phyloP scores from a whole-genome alignment of 2,113 vertebrate species.

The Lampris incognitus region DNA sequence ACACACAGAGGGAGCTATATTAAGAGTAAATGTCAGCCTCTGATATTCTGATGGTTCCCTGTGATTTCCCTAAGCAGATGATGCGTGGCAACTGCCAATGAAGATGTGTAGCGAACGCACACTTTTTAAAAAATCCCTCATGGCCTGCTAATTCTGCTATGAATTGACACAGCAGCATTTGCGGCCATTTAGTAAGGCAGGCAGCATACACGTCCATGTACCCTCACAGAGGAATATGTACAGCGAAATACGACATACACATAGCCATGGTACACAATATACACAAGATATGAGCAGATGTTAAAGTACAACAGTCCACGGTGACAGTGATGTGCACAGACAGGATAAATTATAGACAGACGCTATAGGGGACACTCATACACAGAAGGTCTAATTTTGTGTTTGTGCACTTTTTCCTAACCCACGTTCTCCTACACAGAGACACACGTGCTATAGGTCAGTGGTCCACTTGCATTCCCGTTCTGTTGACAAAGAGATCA shows the following conservation, averaged over 20 bases:
- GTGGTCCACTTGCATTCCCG: no score
- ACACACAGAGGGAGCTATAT: constrained; percentile 45
- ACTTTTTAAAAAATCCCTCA: constrained; percentile 24
- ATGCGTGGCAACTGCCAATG: constrained; percentile 74
- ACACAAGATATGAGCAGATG: constrained; percentile 3
- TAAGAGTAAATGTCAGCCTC: constrained; percentile 77
- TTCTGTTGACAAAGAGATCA: no score
- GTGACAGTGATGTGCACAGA: not conserved
- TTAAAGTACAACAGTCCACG: not conserved
- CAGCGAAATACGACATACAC: not conserved
- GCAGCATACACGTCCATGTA: constrained; percentile 24
- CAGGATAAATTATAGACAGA: not conserved
- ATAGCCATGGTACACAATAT: constrained; percentile 3
- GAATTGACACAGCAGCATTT: constrained; percentile 29
- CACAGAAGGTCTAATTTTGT: no score
- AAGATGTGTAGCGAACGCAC: constrained; percentile 51
- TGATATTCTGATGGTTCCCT: constrained; percentile 75
- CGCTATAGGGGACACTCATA: not conserved
- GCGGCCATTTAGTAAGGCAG: constrained; percentile 54
- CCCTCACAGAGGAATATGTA: constrained; percentile 7
- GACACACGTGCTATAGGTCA: no score
- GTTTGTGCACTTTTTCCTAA: no score
- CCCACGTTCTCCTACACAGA: no score
- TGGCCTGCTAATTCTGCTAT: constrained; percentile 52
- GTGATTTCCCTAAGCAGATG: constrained; percentile 74